These are phyloP conservation scores for Trichopria drosophilae DNA, from an alignment of 2,888 invertebrate genomes.

Conservation along the genomic window DNA sequence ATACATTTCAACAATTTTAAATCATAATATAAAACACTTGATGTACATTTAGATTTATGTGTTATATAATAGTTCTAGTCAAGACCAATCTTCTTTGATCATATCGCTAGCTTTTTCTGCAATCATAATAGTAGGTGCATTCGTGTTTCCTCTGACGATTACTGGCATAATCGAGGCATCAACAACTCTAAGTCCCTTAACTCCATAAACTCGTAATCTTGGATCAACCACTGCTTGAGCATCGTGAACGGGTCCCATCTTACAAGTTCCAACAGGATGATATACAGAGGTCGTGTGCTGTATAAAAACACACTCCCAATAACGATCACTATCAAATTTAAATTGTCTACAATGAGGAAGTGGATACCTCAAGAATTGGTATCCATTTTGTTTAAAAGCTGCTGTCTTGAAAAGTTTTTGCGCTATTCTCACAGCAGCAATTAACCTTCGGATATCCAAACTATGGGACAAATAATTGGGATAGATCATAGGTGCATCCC, in stretches of 20 bases:
- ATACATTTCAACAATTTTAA: too few relatives aligned
- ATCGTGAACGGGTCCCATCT: slow-evolving; percentile 70
- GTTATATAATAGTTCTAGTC: too few relatives aligned
- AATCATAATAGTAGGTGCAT: slow-evolving; percentile 63
- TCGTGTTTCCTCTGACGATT: slow-evolving; percentile 62
- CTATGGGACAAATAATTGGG: slow-evolving; percentile 69
- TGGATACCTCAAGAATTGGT: slow-evolving; percentile 62
- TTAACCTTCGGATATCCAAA: slow-evolving; percentile 66
- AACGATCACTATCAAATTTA: slow-evolving; percentile 66
- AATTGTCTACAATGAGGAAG: slow-evolving; percentile 64
- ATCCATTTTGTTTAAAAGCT: slow-evolving; percentile 64
- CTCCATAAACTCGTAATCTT: slow-evolving; percentile 66
- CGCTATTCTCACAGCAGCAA: slow-evolving; percentile 66
- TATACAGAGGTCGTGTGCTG: slow-evolving; percentile 72
- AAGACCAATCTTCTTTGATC: slow-evolving; percentile 34
- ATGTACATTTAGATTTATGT: too few relatives aligned
- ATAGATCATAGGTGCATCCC: slow-evolving; percentile 73
- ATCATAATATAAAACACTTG: too few relatives aligned
- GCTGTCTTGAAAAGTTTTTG: slow-evolving; percentile 65
- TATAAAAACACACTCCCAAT: slow-evolving; percentile 68
- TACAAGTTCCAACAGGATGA: slow-evolving; percentile 72
- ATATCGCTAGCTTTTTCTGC: slow-evolving; percentile 60
- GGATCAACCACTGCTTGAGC: slow-evolving; percentile 69
- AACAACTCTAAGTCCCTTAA: slow-evolving; percentile 67
- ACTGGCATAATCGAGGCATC: slow-evolving; percentile 71